These are phyloP conservation scores for Anthophora plumipes DNA, from an alignment of 2,888 invertebrate genomes.

Conservation along the genomic window DNA sequence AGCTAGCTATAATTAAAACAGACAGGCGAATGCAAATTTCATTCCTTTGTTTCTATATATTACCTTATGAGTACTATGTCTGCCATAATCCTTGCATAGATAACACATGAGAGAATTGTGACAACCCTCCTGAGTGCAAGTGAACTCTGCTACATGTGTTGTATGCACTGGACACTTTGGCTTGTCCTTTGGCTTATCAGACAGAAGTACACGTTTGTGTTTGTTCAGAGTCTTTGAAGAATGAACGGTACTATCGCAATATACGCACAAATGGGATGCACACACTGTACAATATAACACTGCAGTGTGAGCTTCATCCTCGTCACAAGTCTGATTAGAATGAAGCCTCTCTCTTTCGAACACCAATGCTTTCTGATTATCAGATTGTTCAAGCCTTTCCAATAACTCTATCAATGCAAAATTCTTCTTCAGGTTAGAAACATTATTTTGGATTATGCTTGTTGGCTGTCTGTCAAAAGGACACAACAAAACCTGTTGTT, in stretches of 20 bases:
- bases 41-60: background rate
- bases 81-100: constrained; percentile 87
- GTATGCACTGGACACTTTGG: constrained; percentile 86
- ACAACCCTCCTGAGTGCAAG: constrained; percentile 86
- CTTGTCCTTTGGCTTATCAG: constrained; percentile 86
- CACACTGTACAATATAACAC: constrained; percentile 87
- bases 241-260: constrained; percentile 86
- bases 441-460: constrained; percentile 84
- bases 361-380: constrained; percentile 75
- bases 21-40: background rate
- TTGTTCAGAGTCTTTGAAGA: constrained; percentile 85
- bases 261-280: constrained; percentile 86
- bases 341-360: constrained; percentile 79
- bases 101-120: constrained; percentile 86
- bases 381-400: constrained; percentile 85
- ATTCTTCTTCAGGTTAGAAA: constrained; percentile 86
- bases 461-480: constrained; percentile 87
- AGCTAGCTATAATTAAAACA: constrained; percentile 82
- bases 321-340: constrained; percentile 85
- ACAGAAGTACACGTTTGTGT: constrained; percentile 86
- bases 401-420: constrained; percentile 86
- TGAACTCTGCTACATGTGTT: constrained; percentile 86
- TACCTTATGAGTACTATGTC: constrained; percentile 86
- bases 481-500: constrained; percentile 83
- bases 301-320: constrained; percentile 86